Conservation (phyloP, 2,797 vertebrate genomes). For the Karalla daura region DNA sequence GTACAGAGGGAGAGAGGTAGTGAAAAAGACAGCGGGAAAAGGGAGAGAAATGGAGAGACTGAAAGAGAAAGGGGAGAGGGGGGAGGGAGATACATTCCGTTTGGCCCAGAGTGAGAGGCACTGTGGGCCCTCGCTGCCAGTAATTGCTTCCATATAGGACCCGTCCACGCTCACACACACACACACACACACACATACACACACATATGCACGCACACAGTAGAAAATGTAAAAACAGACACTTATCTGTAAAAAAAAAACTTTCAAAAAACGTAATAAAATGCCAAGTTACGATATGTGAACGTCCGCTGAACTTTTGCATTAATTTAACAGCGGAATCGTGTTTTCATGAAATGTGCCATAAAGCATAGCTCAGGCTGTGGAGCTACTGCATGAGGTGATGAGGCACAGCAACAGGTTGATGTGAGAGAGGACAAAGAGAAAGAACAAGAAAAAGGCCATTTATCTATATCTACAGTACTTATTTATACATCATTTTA, state of each 20-base stretch:
- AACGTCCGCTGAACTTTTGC: constrained; percentile 23
- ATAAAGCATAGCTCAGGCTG: constrained; percentile 16
- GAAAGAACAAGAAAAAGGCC: too few species aligned
- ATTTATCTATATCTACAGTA: too few species aligned
- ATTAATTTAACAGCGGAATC: constrained; percentile 20
- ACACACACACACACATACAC: constrained; percentile 24
- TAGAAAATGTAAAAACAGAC: constrained; percentile 50
- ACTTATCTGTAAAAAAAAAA: constrained; percentile 31
- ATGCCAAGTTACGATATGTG: constrained; percentile 13
- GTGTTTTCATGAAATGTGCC: constrained; percentile 20
- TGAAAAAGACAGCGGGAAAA: constrained; percentile 55
- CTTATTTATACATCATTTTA: too few species aligned
- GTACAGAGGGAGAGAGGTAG: constrained; percentile 4
- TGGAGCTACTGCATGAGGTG: constrained; percentile 8
- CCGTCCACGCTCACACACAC: constrained; percentile 66
- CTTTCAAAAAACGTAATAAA: constrained; percentile 15
- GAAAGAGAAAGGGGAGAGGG: constrained; percentile 41
- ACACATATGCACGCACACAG: constrained; percentile 1
- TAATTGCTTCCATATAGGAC: constrained; percentile 97
- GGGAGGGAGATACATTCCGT: constrained; percentile 83
- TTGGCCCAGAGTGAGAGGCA: constrained; percentile 86
- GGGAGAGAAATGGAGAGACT: constrained; percentile 42
- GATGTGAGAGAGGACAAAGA: background rate
- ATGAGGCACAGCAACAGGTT: constrained; percentile 7
- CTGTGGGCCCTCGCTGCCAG: constrained; percentile 87